phyloP scores from a whole-genome alignment of 2,113 vertebrate species.

The Mungos mungo region DNA sequence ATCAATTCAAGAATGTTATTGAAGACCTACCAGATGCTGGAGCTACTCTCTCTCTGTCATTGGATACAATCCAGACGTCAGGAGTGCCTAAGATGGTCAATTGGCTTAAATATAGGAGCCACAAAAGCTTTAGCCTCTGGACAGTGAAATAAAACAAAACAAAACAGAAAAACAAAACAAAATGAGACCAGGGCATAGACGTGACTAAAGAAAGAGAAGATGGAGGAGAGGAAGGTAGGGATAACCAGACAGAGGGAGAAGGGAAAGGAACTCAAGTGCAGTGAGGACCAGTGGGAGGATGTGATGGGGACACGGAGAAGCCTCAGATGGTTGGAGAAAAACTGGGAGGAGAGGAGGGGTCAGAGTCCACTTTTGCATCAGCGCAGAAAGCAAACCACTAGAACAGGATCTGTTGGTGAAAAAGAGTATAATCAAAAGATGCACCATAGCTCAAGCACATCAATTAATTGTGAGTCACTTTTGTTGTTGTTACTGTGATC shows the following conservation, averaged over 20 bases:
- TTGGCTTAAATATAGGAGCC: neutral
- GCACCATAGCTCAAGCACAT: accelerated
- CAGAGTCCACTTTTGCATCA: neutral
- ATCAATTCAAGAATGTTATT: neutral
- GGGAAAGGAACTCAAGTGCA: neutral
- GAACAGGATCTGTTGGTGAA: neutral
- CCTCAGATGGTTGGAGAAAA: neutral
- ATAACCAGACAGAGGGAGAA: too few species aligned
- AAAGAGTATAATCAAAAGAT: neutral
- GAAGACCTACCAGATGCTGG: neutral
- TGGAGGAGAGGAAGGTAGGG: too few species aligned
- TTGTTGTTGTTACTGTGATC: neutral
- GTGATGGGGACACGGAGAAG: too few species aligned
- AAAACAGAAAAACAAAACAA: neutral
- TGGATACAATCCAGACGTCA: too few species aligned
- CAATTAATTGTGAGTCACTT: neutral
- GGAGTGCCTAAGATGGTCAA: accelerated
- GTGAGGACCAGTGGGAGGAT: too few species aligned
- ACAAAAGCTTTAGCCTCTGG: neutral
- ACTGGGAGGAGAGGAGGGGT: accelerated
- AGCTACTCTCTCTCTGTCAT: neutral
- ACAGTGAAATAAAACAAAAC: too few species aligned
- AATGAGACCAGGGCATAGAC: accelerated
- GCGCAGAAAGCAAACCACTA: neutral
- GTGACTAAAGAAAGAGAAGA: neutral